Evolutionary conservation across 2,797 vertebrate genomes (phyloP), one percentile per base, ranked within the genome.

Genomic region (Onychomys torridus): DNA sequence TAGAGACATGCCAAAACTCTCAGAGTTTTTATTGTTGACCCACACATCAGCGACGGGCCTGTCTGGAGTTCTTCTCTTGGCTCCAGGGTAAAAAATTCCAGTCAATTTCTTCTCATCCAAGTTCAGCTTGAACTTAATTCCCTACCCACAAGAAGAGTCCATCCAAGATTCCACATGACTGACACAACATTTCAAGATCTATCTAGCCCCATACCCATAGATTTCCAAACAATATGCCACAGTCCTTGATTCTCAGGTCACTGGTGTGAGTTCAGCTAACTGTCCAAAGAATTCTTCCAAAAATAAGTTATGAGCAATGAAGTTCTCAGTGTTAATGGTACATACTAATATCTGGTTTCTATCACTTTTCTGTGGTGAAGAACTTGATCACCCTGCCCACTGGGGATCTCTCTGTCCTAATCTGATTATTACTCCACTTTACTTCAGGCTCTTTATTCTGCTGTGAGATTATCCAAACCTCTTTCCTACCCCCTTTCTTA

Each of bases 61-160:
- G 81, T 94, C 77, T 93, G 27, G 94, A 89, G 89, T 88, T 85
- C 76, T 23, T 96, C 29, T 97, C 49, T 93, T 97, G 96, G 84
- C 90, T 96, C 43, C 83, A 73, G 46, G 13, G 46, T 71, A 82
- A 84, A 63, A 77, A 88, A 96, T 93, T 96, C 49, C 52, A 93
- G 91, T 90, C 93, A 95, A 32, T 87, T 96, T 96, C 86, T 95
- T 57, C n/a, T 84, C 89, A 82, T 75, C 37, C 86, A 96, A 94
- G 79, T 95, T 97, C 84, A 96, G 7, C 89, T 94, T 97, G 93
- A 95, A 94, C 73, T 97, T 69, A 90, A 89, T 86, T 96, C 89
- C 34, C 75, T 97, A 89, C 32, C 63, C 81, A 94, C 61, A 85
- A 34, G 32, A 82, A 91, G 63, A 89, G 40, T 88, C 37, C 84